Evolutionary conservation across 2,888 invertebrate genomes (phyloP), one percentile per base, ranked within the genome.

Genomic region (Malacosoma neustria): DNA sequence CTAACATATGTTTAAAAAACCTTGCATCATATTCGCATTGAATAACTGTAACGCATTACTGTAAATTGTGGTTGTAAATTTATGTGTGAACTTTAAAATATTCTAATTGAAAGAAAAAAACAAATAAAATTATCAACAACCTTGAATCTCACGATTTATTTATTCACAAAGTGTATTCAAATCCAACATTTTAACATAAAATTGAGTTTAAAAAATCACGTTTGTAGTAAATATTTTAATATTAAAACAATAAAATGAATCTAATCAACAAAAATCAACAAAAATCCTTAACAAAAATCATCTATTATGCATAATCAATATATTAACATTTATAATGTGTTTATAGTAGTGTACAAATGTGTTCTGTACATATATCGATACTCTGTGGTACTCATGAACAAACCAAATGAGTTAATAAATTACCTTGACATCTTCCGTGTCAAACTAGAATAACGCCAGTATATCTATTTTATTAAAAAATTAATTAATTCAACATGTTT

Each of bases 241-340:
- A 4, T 22, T 9, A 22, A 2, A 22, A 22, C 9, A 22, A 22
- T 22, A 22, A 22, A 22, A 22, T 22, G 7, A 22, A 22, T 6
- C 22, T 22, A 6, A 22, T 4, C n/a, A n/a, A n/a, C n/a, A n/a
- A n/a, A n/a, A n/a, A 22, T 22, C 9, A 22, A 22, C 22, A 22
- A 9, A 22, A 22, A 4, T 1, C 22, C 3, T 22, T 9, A 22
- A 22, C 22, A 22, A 22, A 15, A 22, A 22, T 22, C 2, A 7
- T 2, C 22, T 7, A 22, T 7, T 5, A 22, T 2, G 22, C 22
- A 49, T 51, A 49, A 46, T 49, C 41, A 51, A 54, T 54, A 50
- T 48, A 54, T 46, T 46, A 50, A 30, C 42, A 42, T 46, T 33
- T 29, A 29, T 41, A 40, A 45, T 37, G 35, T 42, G 40, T 22